Percentiles rank a stretch among this genome's conserved stretches.
Evolutionary conservation across 2,113 vertebrate genomes (phyloP).

Genomic region (Rhodinocichla rosea): DNA sequence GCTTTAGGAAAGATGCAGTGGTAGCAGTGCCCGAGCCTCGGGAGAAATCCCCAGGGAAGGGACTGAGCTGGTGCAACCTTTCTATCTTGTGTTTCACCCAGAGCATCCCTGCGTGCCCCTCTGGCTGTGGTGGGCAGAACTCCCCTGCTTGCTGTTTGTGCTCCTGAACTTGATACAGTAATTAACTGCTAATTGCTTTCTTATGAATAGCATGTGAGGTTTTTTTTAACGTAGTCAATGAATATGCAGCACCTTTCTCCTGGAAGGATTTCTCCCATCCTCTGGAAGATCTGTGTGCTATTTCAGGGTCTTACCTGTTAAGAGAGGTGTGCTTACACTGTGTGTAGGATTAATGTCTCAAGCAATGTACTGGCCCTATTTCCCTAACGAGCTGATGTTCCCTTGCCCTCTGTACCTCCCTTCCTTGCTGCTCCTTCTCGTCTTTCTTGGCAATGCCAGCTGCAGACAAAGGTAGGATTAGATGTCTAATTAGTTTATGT

Average conservation of each 20-base stretch:
- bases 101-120: background rate
- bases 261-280: background rate
- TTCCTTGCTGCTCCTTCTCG: background rate
- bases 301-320: background rate
- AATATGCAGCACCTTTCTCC: background rate
- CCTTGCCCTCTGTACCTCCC: background rate
- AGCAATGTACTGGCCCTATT: background rate
- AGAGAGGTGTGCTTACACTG: background rate
- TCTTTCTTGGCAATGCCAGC: background rate
- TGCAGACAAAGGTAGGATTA: conserved; percentile 53
- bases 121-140: background rate
- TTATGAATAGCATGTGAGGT: background rate
- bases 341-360: background rate
- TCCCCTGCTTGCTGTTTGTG: background rate
- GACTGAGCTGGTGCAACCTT: background rate
- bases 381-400: background rate
- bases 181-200: background rate
- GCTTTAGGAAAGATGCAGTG: background rate
- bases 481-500: conserved; percentile 58
- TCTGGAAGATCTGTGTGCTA: background rate
- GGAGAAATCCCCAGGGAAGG: background rate
- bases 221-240: background rate
- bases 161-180: background rate
- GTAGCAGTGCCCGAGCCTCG: background rate
- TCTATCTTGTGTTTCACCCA: background rate